Evolutionary conservation across 2,113 vertebrate species (phyloP), one percentile per base, ranked within the genome.

Genomic region (Noturus placidus): DNA sequence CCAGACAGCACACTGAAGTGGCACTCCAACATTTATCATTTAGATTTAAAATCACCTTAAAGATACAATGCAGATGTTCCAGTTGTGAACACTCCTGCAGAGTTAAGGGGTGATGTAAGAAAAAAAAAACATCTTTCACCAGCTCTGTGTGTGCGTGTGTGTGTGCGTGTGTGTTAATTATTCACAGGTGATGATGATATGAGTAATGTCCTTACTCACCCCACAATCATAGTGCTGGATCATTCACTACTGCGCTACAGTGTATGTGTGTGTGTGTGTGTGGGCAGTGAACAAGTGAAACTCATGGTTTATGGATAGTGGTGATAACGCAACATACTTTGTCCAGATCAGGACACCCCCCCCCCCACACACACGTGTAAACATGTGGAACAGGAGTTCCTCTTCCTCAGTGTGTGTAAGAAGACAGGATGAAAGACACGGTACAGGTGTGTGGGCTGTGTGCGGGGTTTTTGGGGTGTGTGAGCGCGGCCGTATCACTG

Each of bases 401-500:
- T 65, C 35, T 83, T 42, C 27, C 7, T 30, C 52, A 50, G 59
- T 46, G 22, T 67, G 61, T 82, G 33, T 83, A 30, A 35, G 61
- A 54, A 65, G 22, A 0, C 2, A 65, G 42, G 13, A 95, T 95
- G 97, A 94, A 93, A 0, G 82, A 90, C 30, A 88, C 92, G 6
- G 19, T 95, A 27, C 96, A 97, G 90, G 90, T 94, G 11, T 52
- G 93, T 57, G 96, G 96, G 84, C 94, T 97, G 91, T 92, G 96
- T 35, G 27, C 95, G 46, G 94, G 95, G 30, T 95, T 96, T 84
- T 50, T 92, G 27, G 91, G 95, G 57, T 96, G 96, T 93, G 87
- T 95, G 79, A 77, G 96, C 92, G 92, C 94, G 86, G 95, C 92
- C 27, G 70, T 97, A 74, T 96, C 96, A 5, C 92, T 98, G 54